A percentile compares a stretch with the other conserved stretches of the same genome.
Conservation (phyloP, 2,888 invertebrate species). For the Xestia rhomboidea region DNA sequence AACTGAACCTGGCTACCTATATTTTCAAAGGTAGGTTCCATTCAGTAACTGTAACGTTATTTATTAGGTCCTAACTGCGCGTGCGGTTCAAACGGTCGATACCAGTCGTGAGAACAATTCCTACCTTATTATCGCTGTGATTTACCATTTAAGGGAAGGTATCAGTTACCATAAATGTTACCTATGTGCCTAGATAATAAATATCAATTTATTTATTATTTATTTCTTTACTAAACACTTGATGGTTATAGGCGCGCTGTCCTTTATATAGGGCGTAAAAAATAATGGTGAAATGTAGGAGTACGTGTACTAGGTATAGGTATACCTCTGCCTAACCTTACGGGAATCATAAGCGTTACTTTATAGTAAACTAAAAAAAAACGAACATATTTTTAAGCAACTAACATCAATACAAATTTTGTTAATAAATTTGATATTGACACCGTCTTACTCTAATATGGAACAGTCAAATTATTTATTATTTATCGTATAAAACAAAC, state of each 20-base stretch:
- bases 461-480: too few relatives aligned
- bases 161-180: slow-evolving; percentile 15
- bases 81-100: slow-evolving; percentile 38
- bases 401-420: too few relatives aligned
- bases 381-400: too few relatives aligned
- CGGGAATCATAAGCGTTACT: neutral
- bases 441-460: too few relatives aligned
- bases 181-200: slow-evolving; percentile 3
- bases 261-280: neutral
- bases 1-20: neutral
- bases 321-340: too few relatives aligned
- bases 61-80: slow-evolving; percentile 35
- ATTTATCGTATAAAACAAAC: too few relatives aligned
- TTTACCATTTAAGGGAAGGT: slow-evolving; percentile 27
- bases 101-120: slow-evolving; percentile 48
- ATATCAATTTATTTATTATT: slow-evolving; percentile 10
- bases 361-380: neutral
- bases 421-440: too few relatives aligned
- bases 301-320: neutral
- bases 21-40: neutral
- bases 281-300: neutral
- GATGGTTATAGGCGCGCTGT: too few relatives aligned
- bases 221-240: neutral
- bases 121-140: slow-evolving; percentile 26
- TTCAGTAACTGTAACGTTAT: slow-evolving; percentile 34